Percentiles rank a stretch among this genome's conserved stretches.
Conservation (phyloP, 2,113 vertebrate species). For the Alosa alosa region DNA sequence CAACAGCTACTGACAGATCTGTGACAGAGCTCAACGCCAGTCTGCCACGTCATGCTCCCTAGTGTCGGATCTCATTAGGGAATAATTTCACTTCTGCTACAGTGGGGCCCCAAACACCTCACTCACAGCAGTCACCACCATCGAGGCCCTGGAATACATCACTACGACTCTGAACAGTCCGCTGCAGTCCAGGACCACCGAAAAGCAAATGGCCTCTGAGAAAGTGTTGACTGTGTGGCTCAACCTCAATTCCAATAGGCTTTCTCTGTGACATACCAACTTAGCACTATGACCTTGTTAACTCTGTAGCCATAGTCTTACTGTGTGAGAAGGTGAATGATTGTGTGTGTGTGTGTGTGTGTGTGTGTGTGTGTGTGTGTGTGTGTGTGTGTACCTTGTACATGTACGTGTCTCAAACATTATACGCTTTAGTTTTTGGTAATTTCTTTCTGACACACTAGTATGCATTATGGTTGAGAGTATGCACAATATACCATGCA, state of each 20-base stretch:
- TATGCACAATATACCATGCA: no score
- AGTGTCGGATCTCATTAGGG: background rate
- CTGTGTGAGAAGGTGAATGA: background rate
- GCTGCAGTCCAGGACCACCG: background rate
- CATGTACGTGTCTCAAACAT: background rate
- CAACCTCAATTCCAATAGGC: background rate
- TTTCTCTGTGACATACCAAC: background rate
- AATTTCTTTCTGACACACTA: background rate
- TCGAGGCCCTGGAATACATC: background rate
- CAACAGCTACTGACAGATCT: background rate
- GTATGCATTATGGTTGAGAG: background rate
- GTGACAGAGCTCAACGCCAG: background rate
- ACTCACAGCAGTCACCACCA: background rate
- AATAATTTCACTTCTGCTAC: background rate
- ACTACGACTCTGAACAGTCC: background rate
- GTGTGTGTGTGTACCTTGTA: background rate
- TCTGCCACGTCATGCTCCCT: background rate
- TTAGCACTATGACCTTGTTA: background rate
- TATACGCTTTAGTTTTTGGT: background rate
- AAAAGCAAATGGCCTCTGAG: background rate
- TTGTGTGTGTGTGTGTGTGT: background rate
- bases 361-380: background rate
- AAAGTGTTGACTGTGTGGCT: background rate
- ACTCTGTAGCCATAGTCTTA: background rate
- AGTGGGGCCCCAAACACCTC: background rate